Base-by-base conservation (phyloP, 2,888 invertebrate species). In the Cremastinae sp. region DNA sequence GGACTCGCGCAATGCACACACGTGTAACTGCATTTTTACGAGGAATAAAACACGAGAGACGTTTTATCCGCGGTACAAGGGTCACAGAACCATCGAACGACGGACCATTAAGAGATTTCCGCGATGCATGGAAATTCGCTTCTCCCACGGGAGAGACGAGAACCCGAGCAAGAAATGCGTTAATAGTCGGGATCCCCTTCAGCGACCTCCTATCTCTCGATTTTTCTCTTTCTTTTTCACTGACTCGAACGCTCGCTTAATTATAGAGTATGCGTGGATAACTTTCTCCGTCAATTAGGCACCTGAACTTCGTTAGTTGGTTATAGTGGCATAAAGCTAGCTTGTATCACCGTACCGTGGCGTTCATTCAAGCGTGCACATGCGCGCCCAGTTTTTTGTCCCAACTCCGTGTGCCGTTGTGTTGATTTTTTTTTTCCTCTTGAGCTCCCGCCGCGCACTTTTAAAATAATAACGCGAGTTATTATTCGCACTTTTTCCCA, bases 251-350 rank as follows among this genome's bases (percentile, higher is more conserved):
- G 70, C 78, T 62, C 56, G 39, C 65, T 80, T 78, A 79, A 80
- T 79, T 81, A 78, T 72, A 72, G 66, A 74, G 70, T 59, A 72
- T 71, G 78, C 74, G 75, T 39, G 75, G 58, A 62, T 71, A 72
- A 83, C 85, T 85, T 85, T 85, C 85, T 80, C 83, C 79, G 74
- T 81, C 80, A 81, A 82, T 82, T 82, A 81, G 74, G 64, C 58
- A 79, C 76, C 79, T 78, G 78, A 82, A 78, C 78, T 79, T 75
- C 80, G 74, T 82, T 80, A 81, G 53, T 68, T 69, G 53, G 65
- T 72, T 37, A 22, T 28, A 56, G 41, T 22, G n/a, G 39, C 35
- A 47, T 14, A 16, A 22, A 37, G 28, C 39, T 16, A 9, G 39
- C 49, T 41, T 18, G 18, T 28, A 45, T 14, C 3, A 16, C 28